These are phyloP conservation scores for Callorhinus ursinus DNA, from an alignment of 2,113 vertebrate species.

Conservation along the genomic window DNA sequence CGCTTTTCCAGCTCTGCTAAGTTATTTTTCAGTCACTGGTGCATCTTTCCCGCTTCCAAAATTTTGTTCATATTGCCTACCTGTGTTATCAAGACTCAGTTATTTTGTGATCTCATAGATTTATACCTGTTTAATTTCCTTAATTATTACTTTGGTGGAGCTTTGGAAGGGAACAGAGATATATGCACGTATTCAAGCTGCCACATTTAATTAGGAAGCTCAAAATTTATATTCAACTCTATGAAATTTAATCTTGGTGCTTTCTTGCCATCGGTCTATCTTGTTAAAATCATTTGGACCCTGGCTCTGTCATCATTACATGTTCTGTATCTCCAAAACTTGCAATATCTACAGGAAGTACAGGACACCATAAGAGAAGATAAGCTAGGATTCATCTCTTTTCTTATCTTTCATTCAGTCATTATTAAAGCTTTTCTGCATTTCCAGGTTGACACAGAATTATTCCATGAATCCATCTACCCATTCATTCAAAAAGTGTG, in stretches of 20 bases:
- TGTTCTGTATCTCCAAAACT: background rate
- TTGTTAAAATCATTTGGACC: background rate
- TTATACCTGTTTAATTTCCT: conserved; percentile 30
- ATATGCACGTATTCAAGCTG: background rate
- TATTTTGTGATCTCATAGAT: background rate
- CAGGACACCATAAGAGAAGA: background rate
- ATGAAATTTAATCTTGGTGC: background rate
- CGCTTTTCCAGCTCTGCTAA: background rate
- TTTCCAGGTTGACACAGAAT: background rate
- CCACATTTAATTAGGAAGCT: background rate
- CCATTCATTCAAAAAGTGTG: background rate
- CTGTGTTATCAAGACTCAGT: background rate
- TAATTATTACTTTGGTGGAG: background rate
- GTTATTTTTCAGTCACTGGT: background rate
- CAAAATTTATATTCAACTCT: background rate
- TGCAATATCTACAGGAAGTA: background rate
- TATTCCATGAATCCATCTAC: background rate
- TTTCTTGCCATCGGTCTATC: background rate
- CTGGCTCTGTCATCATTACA: background rate
- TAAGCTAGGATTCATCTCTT: background rate
- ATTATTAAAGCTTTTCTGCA: background rate
- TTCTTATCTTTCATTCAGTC: conserved; percentile 6
- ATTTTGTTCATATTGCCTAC: background rate
- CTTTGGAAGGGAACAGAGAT: background rate
- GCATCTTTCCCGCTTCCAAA: background rate